A percentile compares a stretch with the other conserved stretches of the same genome.
Evolutionary conservation across 1,140 invertebrate species (phyloP).

Genomic region (Diprion similis): DNA sequence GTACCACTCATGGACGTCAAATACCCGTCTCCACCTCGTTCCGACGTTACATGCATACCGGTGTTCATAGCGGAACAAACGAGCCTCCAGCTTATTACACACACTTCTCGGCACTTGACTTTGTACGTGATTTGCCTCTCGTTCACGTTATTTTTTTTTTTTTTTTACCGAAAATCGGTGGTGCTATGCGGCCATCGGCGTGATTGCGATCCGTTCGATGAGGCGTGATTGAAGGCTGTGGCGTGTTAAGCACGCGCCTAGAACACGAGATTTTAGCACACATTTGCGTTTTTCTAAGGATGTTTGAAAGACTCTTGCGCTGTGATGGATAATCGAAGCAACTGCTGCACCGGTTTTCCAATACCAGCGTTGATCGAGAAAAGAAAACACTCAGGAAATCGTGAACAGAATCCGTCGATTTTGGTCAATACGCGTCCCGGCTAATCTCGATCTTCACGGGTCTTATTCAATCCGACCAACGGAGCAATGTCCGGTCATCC

Average conservation of each 20-base stretch:
- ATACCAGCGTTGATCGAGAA: neutral
- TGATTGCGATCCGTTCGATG: too few species aligned
- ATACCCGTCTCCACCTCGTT: too few species aligned
- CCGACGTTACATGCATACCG: too few species aligned
- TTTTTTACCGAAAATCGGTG: neutral
- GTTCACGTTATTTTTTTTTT: neutral
- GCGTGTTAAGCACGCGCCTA: neutral
- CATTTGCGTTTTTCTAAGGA: neutral
- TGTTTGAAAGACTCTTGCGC: too few species aligned
- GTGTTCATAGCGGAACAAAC: too few species aligned
- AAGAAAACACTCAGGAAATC: neutral
- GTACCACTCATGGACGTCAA: too few species aligned
- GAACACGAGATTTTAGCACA: neutral
- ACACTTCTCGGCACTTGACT: too few species aligned
- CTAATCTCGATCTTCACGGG: neutral
- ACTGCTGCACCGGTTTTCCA: too few species aligned
- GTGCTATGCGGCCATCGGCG: neutral
- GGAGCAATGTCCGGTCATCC: too few species aligned
- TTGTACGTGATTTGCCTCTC: neutral
- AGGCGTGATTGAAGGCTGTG: too few species aligned
- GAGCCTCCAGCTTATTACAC: too few species aligned
- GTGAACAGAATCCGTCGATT: neutral
- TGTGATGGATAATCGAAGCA: too few species aligned
- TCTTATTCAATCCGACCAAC: neutral
- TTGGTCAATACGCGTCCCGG: neutral